A percentile compares a stretch with the other conserved stretches of the same genome.
Conservation (phyloP, 2,888 invertebrate genomes). For the Camponotus fellah region DNA sequence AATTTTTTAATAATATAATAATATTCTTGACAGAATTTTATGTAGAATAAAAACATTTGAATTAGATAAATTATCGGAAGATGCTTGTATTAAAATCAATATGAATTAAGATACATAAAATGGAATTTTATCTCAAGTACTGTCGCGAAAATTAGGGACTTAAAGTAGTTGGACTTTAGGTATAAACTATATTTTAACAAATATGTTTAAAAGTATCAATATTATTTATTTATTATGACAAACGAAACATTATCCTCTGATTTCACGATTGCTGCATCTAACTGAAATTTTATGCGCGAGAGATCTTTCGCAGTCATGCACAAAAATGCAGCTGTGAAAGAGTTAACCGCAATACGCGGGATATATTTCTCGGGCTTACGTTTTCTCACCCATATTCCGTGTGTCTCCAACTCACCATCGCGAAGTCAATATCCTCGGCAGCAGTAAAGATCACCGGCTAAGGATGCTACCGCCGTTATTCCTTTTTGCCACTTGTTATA, state of each 20-base stretch:
- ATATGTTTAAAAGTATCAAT: not conserved
- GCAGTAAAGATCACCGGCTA: not conserved
- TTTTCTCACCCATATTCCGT: slow-evolving; percentile 21
- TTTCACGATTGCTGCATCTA: not conserved
- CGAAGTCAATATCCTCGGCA: slow-evolving; percentile 26
- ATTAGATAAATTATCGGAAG: too few species aligned
- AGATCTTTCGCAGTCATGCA: not conserved
- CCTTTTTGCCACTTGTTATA: slow-evolving; percentile 26
- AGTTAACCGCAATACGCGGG: not conserved
- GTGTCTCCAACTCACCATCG: not conserved
- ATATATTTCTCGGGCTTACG: not conserved
- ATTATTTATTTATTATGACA: not conserved
- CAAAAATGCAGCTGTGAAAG: not conserved
- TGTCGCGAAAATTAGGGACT: too few species aligned
- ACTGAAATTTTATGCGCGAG: not conserved
- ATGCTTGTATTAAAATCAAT: not conserved
- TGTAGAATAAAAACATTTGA: too few species aligned
- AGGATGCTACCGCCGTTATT: slow-evolving; percentile 22
- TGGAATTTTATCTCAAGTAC: not conserved
- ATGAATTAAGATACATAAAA: not conserved
- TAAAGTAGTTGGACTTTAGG: not conserved
- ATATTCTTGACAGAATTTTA: not conserved
- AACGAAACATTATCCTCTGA: not conserved
- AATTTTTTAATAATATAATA: not conserved
- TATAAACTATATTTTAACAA: not conserved